Evolutionary conservation across 2,888 invertebrate genomes (phyloP).

Genomic region (Xylota segnis): DNA sequence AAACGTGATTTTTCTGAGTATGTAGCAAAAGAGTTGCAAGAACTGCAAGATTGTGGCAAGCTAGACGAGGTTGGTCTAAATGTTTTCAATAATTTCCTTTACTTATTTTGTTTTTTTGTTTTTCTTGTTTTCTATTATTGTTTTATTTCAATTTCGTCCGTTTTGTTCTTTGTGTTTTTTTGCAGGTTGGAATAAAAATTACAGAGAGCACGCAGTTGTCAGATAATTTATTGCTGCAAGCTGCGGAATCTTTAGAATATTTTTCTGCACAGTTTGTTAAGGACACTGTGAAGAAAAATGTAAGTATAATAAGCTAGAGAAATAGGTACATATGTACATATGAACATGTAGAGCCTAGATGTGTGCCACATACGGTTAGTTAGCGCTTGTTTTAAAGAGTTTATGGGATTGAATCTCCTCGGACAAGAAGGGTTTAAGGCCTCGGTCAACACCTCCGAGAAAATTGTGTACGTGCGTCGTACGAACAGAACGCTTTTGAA

Average conservation of each 20-base stretch:
- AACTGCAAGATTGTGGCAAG: constrained; percentile 85
- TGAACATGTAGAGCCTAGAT: too few species aligned
- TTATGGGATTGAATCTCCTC: too few species aligned
- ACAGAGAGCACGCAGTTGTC: constrained; percentile 86
- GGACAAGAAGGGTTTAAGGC: too few species aligned
- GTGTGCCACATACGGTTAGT: too few species aligned
- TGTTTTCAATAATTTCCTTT: constrained; percentile 56
- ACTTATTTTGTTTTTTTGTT: constrained; percentile 54
- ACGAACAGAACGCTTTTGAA: too few species aligned
- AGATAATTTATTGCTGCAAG: constrained; percentile 87
- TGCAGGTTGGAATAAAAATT: constrained; percentile 86
- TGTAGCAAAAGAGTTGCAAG: constrained; percentile 85
- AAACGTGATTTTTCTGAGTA: constrained; percentile 85
- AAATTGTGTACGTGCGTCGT: too few species aligned
- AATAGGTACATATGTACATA: too few species aligned
- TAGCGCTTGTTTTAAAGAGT: too few species aligned
- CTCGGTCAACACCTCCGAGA: too few species aligned
- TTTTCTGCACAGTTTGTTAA: constrained; percentile 88
- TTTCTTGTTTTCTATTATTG: constrained; percentile 46
- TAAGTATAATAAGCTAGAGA: constrained; percentile 85
- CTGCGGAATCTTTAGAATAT: constrained; percentile 88
- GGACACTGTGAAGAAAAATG: constrained; percentile 90
- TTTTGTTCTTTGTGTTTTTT: constrained; percentile 46
- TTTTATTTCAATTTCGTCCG: constrained; percentile 29
- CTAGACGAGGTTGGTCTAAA: constrained; percentile 85